Percentiles rank a stretch among this genome's conserved stretches.
Conservation (phyloP, 2,888 invertebrate genomes). For the Apodemia mormo region DNA sequence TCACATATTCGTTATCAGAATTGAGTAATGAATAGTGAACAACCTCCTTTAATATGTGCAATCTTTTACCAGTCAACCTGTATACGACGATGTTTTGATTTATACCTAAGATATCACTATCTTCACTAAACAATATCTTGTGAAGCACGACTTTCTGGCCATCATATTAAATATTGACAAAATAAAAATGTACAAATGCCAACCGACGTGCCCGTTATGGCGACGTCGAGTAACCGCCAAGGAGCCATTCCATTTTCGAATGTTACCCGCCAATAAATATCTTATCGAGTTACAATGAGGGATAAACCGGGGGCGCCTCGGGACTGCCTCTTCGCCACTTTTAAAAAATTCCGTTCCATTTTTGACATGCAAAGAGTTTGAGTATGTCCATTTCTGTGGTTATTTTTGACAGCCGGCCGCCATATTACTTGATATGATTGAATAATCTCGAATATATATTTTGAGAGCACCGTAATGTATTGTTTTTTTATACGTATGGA, state of each 20-base stretch:
- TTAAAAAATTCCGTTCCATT: constrained; percentile 41
- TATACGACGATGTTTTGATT: too few relatives aligned
- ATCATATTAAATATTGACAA: constrained; percentile 80
- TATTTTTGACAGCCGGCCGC: constrained; percentile 39
- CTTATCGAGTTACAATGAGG: constrained; percentile 78
- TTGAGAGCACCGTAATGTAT: neutral
- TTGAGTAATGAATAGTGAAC: too few relatives aligned
- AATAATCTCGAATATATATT: constrained; percentile 17
- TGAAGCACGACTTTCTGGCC: constrained; percentile 46
- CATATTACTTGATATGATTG: constrained; percentile 28
- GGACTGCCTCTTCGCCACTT: constrained; percentile 55
- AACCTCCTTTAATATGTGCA: too few relatives aligned
- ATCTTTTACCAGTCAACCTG: too few relatives aligned
- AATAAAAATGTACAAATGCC: constrained; percentile 77
- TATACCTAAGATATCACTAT: neutral
- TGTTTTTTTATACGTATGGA: neutral
- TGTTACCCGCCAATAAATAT: constrained; percentile 78
- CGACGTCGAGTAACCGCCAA: constrained; percentile 62
- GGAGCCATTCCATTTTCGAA: constrained; percentile 74
- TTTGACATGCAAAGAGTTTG: constrained; percentile 34
- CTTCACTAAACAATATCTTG: constrained; percentile 25
- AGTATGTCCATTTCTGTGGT: constrained; percentile 31
- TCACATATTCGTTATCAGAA: too few relatives aligned
- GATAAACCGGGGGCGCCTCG: constrained; percentile 55
- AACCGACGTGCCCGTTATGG: constrained; percentile 66